Percentiles rank a stretch among this genome's conserved stretches.
These are phyloP conservation scores for Macroteleia sp. DNA, from an alignment of 2,888 invertebrate species.

Conservation along the genomic window DNA sequence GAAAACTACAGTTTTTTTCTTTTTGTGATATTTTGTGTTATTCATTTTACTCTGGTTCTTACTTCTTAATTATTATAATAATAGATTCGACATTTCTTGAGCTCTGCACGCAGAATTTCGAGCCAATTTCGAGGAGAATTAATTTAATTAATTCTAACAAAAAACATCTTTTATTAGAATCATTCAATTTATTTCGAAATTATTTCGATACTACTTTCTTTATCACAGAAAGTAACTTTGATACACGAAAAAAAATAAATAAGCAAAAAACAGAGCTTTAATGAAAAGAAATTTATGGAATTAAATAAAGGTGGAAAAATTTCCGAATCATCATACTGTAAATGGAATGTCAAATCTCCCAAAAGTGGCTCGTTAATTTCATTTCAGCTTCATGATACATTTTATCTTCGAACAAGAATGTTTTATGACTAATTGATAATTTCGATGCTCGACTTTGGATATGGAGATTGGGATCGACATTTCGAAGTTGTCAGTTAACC, in stretches of 20 bases:
- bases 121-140: conserved; percentile 14
- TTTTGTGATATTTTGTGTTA: not conserved
- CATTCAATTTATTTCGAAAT: too few relatives aligned
- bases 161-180: too few relatives aligned
- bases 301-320: too few relatives aligned
- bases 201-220: too few relatives aligned
- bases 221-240: too few relatives aligned
- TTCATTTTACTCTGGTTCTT: not conserved
- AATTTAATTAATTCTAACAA: too few relatives aligned
- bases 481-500: too few relatives aligned
- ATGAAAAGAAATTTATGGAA: too few relatives aligned
- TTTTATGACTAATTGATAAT: conserved; percentile 16
- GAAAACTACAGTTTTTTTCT: not conserved
- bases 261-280: too few relatives aligned
- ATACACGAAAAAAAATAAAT: too few relatives aligned
- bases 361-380: conserved; percentile 18
- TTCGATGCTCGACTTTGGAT: conserved; percentile 30
- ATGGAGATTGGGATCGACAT: conserved; percentile 10
- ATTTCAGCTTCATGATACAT: not conserved
- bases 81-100: conserved; percentile 52
- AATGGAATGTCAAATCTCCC: not conserved
- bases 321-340: too few relatives aligned
- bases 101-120: conserved; percentile 9
- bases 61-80: conserved; percentile 29
- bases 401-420: not conserved